Evolutionary conservation across 2,797 vertebrate genomes (phyloP), one percentile per base, ranked within the genome.

Genomic region (Euthynnus affinis): DNA sequence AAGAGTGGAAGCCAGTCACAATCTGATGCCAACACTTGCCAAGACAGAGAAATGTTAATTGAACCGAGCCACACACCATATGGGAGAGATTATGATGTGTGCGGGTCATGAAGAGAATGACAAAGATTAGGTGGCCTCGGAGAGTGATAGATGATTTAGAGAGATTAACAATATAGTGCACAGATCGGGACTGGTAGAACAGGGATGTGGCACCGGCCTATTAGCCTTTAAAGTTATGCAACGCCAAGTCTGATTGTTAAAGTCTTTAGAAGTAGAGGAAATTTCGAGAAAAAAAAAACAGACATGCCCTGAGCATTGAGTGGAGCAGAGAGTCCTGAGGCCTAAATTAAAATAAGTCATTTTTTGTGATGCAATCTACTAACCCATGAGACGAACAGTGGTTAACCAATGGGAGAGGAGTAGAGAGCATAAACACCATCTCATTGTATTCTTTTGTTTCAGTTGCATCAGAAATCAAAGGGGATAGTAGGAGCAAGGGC

Each of bases 1-100:
- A 85, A 90, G 77, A 62, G 75, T 80, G 72, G 71, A 82, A 88
- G 88, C 72, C 87, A 76, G 79, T 78, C 77, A 80, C 87, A 84
- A 90, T 87, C 82, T 89, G 87, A 92, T 62, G 61, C 71, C 67
- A 82, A 59, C 74, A 57, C 75, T 87, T 77, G 78, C 53, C 49
- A 88, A 82, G 85, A 86, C 81, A 78, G 83, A 88, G 83, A 91
- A 90, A 94, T 73, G 89, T 88, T 94, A 95, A 95, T 93, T 79
- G 75, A 92, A 93, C 85, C 74, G 73, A 60, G 86, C 79, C 79
- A 57, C 82, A 48, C 84, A 89, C 93, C 95, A 96, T 96, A 96
- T 96, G 95, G 94, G 86, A 67, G 55, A 87, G 94, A 93, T 96
- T 94, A 96, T 59, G 69, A 82, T 79, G 85, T 88, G 87, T 86